Percentiles rank a stretch among this genome's conserved stretches.
Evolutionary conservation across 1,140 invertebrate species (phyloP).

Genomic region (Penaeus vannamei): DNA sequence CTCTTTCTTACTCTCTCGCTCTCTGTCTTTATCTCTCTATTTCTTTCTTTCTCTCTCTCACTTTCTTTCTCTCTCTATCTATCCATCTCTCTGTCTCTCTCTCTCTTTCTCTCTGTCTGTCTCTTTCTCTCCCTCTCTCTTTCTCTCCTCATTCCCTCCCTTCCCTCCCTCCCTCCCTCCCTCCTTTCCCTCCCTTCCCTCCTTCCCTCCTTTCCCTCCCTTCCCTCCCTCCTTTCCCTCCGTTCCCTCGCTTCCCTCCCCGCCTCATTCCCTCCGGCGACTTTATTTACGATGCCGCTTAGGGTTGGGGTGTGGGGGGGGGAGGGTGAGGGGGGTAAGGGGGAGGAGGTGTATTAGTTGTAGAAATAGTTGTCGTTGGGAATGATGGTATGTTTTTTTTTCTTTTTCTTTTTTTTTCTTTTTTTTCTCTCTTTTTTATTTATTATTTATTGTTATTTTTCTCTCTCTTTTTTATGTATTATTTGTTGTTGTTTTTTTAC

Average conservation of each 20-base stretch:
- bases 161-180: background rate
- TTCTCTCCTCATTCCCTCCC: background rate
- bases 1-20: no score
- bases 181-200: background rate
- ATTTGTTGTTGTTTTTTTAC: background rate
- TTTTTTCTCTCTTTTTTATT: background rate
- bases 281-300: slow-evolving; percentile 55
- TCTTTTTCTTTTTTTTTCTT: no score
- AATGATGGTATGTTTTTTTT: background rate
- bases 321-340: background rate
- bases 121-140: background rate
- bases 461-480: no score
- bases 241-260: background rate
- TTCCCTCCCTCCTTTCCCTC: background rate
- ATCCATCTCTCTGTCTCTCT: background rate
- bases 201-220: background rate
- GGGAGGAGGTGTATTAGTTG: background rate
- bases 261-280: background rate
- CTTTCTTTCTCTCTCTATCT: background rate
- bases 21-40: no score
- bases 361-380: background rate
- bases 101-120: background rate
- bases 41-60: background rate
- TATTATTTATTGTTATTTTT: background rate
- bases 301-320: background rate